These are phyloP conservation scores for Zootoca vivipara DNA, from an alignment of 2,113 vertebrate species.

Conservation along the genomic window DNA sequence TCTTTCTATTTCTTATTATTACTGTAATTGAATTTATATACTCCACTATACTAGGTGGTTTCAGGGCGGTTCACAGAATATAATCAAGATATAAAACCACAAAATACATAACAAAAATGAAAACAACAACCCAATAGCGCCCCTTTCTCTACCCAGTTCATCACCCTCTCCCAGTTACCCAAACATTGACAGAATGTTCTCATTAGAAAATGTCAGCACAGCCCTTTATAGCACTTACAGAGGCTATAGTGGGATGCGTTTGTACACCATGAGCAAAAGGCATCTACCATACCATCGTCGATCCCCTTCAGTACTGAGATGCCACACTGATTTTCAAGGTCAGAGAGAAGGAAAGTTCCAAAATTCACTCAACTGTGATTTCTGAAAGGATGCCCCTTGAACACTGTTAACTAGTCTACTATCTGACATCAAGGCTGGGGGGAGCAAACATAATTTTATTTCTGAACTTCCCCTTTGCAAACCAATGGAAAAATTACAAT, in stretches of 20 bases:
- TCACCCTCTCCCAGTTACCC: neutral
- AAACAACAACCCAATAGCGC: no score
- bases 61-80: no score
- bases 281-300: neutral
- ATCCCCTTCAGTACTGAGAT: neutral
- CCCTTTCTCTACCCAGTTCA: no score
- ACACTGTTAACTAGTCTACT: neutral
- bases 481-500: neutral
- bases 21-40: no score
- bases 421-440: neutral
- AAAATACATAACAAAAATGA: no score
- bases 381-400: neutral
- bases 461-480: neutral
- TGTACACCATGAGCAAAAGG: neutral
- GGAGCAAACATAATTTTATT: neutral
- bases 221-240: neutral
- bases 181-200: no score
- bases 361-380: neutral
- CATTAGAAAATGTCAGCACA: neutral
- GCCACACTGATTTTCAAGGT: neutral
- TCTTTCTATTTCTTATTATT: no score
- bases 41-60: no score
- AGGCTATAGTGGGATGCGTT: neutral
- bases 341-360: neutral
- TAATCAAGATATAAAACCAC: no score